Percentiles rank a stretch among this genome's conserved stretches.
These are phyloP conservation scores for Julus scandinavius DNA, from an alignment of 2,888 invertebrate species.

Conservation along the genomic window DNA sequence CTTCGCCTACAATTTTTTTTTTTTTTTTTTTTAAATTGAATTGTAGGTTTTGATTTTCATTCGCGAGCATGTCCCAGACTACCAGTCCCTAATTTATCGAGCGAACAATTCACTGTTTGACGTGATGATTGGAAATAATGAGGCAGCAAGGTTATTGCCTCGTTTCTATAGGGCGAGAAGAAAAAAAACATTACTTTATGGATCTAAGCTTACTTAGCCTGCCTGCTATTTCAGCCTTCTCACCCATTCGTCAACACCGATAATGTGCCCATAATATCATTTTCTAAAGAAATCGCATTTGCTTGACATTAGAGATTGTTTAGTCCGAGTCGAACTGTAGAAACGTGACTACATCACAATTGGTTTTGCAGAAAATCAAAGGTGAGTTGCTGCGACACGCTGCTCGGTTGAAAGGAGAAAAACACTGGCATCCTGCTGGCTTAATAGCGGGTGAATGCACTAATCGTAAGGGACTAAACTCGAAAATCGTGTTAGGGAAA, in stretches of 20 bases:
- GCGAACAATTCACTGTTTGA: not conserved
- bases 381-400: slow-evolving; percentile 1
- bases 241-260: not conserved
- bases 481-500: not conserved
- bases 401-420: slow-evolving; percentile 2
- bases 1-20: not conserved
- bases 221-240: too few species aligned
- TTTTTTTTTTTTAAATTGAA: too few species aligned
- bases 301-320: not conserved
- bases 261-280: not conserved
- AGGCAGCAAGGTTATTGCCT: not conserved
- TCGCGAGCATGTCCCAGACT: not conserved
- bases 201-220: not conserved
- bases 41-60: not conserved
- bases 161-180: not conserved
- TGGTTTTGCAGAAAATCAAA: not conserved
- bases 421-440: slow-evolving; percentile 8
- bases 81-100: not conserved
- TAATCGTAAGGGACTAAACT: not conserved
- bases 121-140: slow-evolving; percentile 1
- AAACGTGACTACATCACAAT: slow-evolving; percentile 7
- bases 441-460: slow-evolving; percentile 7
- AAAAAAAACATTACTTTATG: not conserved
- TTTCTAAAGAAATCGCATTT: not conserved
- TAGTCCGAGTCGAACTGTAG: not conserved